Base-by-base conservation (phyloP, 92 coral and sea anemone genomes). In the Anthopleura xanthogrammica region DNA sequence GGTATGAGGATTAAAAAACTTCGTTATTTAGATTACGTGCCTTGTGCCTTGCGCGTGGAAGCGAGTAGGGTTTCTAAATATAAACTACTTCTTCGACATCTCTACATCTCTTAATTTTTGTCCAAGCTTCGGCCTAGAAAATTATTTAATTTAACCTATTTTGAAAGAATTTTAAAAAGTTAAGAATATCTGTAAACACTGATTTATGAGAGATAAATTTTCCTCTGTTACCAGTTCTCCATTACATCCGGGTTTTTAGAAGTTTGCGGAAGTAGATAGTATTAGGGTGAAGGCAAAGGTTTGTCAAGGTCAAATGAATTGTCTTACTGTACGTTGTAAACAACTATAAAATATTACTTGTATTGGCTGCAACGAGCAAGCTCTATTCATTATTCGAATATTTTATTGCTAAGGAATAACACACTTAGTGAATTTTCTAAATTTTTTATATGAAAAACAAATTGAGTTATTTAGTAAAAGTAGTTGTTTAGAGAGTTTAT, bases 161-260 rank as follows among this genome's bases (percentile, higher is more conserved):
- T 46, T 46, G 5, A 9, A 46, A 46, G 9, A 0, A 46, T 46
- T 46, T 46, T 46, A 46, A 9, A 46, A 46, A 46, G 50, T 46
- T 46, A 46, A 46, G 7, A 46, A 46, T 46, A 46, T 46, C 50
- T 46, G 50, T 46, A 0, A 46, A 46, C 6, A 46, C 9, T 46
- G 2, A 46, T 46, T 5, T 46, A 39, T 16, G 19, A 41, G 16
- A 75, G 5, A 41, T 29, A 36, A 41, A n/a, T 14, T 48, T 16
- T 13, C 2, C 56, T 24, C 13, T 36, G 17, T 58, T 23, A 52
- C 39, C 60, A 48, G 22, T 12, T 24, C 50, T 14, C 16, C 43
- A 2, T 12, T 79, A 55, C 83, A 65, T 65, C 83, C 83, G 83
- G 83, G 83, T 40, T 23, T 62, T 46, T 41, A 4, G 54, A 42